These are phyloP conservation scores for Hemiprocne comata DNA, from an alignment of 2,113 vertebrate species.

Conservation along the genomic window DNA sequence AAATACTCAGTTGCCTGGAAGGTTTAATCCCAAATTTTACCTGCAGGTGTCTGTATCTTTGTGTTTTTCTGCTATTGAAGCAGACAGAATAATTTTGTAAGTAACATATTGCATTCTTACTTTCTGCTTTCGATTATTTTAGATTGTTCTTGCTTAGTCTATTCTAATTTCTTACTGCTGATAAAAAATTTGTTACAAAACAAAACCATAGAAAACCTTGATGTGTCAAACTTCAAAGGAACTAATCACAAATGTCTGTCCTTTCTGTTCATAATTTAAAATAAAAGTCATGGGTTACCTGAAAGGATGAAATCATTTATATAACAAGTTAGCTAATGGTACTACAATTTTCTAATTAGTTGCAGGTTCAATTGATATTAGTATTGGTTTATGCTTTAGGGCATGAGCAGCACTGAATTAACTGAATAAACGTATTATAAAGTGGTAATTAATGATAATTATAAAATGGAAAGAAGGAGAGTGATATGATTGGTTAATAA, in stretches of 20 bases:
- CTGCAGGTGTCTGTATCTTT: not conserved
- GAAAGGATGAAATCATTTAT: slow-evolving; percentile 64
- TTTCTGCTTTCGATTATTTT: not conserved
- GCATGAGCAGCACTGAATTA: slow-evolving; percentile 72
- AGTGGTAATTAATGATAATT: slow-evolving; percentile 78
- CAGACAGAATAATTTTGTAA: not conserved
- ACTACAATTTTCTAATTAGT: slow-evolving; percentile 68
- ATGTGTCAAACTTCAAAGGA: not conserved
- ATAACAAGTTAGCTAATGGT: slow-evolving; percentile 41
- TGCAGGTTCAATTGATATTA: slow-evolving; percentile 60
- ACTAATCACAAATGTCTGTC: not conserved
- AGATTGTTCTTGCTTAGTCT: not conserved
- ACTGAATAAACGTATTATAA: slow-evolving; percentile 79
- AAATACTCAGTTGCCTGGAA: not conserved
- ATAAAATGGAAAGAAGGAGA: slow-evolving; percentile 70
- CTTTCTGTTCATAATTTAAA: not conserved
- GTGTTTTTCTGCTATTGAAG: not conserved
- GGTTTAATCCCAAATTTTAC: not conserved
- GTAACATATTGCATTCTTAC: not conserved
- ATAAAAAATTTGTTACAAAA: not conserved
- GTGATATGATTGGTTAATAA: slow-evolving; percentile 72
- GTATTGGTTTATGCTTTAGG: slow-evolving; percentile 67
- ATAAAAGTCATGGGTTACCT: not conserved
- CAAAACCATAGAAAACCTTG: not conserved
- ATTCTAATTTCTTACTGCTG: not conserved